phyloP scores from a whole-genome alignment of 2,888 invertebrate genomes.

The Hydriomena furcata region DNA sequence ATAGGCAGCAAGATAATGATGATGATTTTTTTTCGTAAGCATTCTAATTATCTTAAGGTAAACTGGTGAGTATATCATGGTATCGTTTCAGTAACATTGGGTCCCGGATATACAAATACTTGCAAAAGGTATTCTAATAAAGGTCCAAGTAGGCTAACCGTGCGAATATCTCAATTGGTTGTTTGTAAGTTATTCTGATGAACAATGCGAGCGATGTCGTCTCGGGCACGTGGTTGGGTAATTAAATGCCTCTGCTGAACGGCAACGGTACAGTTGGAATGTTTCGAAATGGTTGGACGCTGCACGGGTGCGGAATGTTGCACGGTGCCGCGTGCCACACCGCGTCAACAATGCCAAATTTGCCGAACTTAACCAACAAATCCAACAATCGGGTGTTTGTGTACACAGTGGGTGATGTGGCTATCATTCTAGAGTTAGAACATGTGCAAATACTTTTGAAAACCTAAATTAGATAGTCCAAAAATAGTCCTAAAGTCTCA shows the following conservation, averaged over 20 bases:
- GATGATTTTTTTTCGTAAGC: too few species aligned
- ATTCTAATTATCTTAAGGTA: too few species aligned
- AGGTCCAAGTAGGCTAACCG: slow-evolving; percentile 19
- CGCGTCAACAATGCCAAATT: slow-evolving; percentile 64
- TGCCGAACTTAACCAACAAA: slow-evolving; percentile 51
- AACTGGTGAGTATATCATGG: background rate
- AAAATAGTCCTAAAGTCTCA: too few species aligned
- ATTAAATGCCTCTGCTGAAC: slow-evolving; percentile 75
- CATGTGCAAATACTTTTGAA: too few species aligned
- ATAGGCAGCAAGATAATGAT: too few species aligned
- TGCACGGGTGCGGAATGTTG: slow-evolving; percentile 40
- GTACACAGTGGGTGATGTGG: background rate
- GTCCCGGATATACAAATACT: slow-evolving; percentile 25
- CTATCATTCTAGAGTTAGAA: background rate
- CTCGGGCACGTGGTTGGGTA: slow-evolving; percentile 71
- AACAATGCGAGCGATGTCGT: slow-evolving; percentile 69
- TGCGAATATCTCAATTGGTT: slow-evolving; percentile 43
- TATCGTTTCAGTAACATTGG: background rate
- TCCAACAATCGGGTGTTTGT: slow-evolving; percentile 32
- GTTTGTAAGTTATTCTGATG: slow-evolving; percentile 64
- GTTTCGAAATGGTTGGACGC: slow-evolving; percentile 31
- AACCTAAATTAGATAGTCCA: too few species aligned
- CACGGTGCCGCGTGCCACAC: slow-evolving; percentile 39
- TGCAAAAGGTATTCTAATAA: slow-evolving; percentile 31
- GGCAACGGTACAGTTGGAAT: slow-evolving; percentile 39